These are phyloP conservation scores for Bicyclus anynana DNA, from an alignment of 1,140 invertebrate species.

Conservation along the genomic window DNA sequence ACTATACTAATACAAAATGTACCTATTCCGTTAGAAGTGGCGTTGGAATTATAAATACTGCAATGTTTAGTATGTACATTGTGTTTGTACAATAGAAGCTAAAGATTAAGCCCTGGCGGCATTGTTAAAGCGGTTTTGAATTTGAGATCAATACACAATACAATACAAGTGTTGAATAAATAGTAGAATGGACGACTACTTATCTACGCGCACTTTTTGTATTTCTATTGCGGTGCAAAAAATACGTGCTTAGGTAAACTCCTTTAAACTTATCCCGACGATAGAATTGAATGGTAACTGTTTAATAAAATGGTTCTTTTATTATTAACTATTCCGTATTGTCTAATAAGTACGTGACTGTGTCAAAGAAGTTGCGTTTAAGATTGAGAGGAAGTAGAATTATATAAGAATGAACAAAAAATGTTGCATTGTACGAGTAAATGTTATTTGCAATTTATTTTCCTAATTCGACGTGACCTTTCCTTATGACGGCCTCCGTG, in stretches of 20 bases:
- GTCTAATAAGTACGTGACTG: neutral
- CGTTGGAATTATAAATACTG: neutral
- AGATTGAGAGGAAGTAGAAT: neutral
- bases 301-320: neutral
- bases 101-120: slow-evolving; percentile 22
- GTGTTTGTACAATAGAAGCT: slow-evolving; percentile 21
- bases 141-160: slow-evolving; percentile 41
- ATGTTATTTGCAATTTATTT: no score
- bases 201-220: neutral
- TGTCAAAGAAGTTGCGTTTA: neutral
- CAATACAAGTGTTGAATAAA: slow-evolving; percentile 23
- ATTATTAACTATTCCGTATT: neutral
- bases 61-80: slow-evolving; percentile 12
- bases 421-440: no score
- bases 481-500: no score
- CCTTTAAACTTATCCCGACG: neutral
- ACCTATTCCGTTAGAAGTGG: neutral
- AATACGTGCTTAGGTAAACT: neutral
- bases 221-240: neutral
- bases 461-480: no score
- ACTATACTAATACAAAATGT: neutral
- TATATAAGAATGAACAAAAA: no score
- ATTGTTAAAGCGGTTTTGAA: slow-evolving; percentile 37
- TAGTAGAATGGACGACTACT: neutral
- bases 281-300: neutral